phyloP scores from a whole-genome alignment of 1,140 invertebrate species.

The Drosophila erecta region DNA sequence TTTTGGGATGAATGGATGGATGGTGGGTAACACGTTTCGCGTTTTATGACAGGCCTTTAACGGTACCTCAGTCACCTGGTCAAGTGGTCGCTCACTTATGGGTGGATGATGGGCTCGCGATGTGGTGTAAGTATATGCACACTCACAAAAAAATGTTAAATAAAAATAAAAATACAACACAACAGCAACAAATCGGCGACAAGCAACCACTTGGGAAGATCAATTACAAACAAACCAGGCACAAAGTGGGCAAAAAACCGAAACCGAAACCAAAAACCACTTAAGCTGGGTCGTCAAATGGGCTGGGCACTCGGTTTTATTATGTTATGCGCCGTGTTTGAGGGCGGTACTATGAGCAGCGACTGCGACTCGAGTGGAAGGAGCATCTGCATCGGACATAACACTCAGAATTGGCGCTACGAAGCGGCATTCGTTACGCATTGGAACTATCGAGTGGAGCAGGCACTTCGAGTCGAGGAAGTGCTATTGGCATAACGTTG shows the following conservation, averaged over 20 bases:
- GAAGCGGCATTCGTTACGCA: neutral
- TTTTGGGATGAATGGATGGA: neutral
- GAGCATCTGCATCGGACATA: conserved; percentile 24
- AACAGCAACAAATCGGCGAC: conserved; percentile 2
- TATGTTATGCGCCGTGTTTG: too few relatives aligned
- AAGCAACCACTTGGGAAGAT: conserved; percentile 24
- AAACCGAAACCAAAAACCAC: conserved; percentile 32
- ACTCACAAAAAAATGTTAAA: neutral
- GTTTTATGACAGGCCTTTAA: conserved; percentile 37
- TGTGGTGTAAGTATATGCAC: neutral
- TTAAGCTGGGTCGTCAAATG: conserved; percentile 8
- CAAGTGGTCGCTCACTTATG: conserved; percentile 18
- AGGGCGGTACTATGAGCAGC: too few relatives aligned
- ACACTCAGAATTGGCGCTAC: conserved; percentile 12
- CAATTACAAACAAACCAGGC: conserved; percentile 40
- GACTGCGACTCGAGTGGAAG: neutral
- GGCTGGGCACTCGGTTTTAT: conserved; percentile 14
- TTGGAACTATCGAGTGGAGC: neutral
- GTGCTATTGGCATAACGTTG: conserved; percentile 2
- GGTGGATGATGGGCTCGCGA: conserved; percentile 8
- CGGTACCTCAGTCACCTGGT: conserved; percentile 40
- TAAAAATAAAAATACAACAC: neutral
- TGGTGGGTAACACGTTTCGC: conserved; percentile 3
- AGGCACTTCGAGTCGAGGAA: neutral
- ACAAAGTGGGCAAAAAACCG: conserved; percentile 31